Conservation (phyloP, 64 coral and sea anemone species). For the Montipora cactus region DNA sequence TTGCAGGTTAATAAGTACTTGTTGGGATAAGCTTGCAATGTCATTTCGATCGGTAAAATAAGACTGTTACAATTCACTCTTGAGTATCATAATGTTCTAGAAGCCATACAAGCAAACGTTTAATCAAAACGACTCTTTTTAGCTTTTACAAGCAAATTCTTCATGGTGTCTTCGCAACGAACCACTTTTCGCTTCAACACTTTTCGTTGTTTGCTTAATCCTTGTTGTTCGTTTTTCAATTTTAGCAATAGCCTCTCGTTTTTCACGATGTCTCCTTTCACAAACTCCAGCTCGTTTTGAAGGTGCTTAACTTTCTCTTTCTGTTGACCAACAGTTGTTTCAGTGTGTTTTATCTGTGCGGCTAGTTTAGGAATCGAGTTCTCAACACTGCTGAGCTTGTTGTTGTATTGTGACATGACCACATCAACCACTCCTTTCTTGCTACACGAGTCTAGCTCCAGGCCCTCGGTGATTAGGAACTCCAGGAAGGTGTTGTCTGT, state of each 20-base stretch:
- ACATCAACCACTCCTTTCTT: conserved; percentile 28
- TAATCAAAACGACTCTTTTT: conserved; percentile 23
- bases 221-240: conserved; percentile 13
- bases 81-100: no score
- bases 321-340: conserved; percentile 40
- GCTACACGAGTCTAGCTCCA: conserved; percentile 21
- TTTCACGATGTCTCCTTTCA: conserved; percentile 44
- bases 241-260: conserved; percentile 5
- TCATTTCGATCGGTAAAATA: no score
- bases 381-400: not conserved
- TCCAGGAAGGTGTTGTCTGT: conserved; percentile 45
- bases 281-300: conserved; percentile 23
- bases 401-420: conserved; percentile 25
- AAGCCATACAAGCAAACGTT: not conserved
- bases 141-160: not conserved
- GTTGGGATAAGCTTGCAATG: no score
- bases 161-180: conserved; percentile 44
- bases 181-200: conserved; percentile 22
- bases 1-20: no score
- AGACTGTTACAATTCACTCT: no score
- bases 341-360: conserved; percentile 20
- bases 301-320: conserved; percentile 22
- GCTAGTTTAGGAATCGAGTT: conserved; percentile 14
- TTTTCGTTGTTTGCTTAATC: not conserved
- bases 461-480: conserved; percentile 48